Base-by-base conservation (phyloP, 2,888 invertebrate genomes). In the Patella caerulea region DNA sequence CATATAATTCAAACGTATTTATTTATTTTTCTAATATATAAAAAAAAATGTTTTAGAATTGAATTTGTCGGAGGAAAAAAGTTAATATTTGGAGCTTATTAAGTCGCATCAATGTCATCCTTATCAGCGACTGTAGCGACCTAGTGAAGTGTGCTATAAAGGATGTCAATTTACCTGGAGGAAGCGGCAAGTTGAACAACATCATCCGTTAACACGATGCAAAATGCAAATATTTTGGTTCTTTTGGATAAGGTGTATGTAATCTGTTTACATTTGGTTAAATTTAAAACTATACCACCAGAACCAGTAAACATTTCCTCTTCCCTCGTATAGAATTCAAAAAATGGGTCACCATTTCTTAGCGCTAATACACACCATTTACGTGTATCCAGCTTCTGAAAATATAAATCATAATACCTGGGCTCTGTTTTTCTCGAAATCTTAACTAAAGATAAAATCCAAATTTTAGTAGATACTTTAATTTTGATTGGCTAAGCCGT, bases 321-420 rank as follows among this genome's bases (percentile, higher is more conserved):
- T 75, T 88, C 88, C 74, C 83, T 86, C 24, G 88, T 87, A 78
- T 84, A 89, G 77, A 87, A 88, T 74, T 89, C 90, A 45, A 90
- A 80, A 74, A 82, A 87, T 9, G 89, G 89, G 2, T 52, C 79
- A 15, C 84, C 77, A 24, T 81, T 78, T 29, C 87, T 82, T 11
- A 88, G 81, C 0, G 85, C 86, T 81, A 89, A 89, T 73, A 89
- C 87, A 82, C 87, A 89, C 89, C 89, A 89, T 73, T 88, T 81
- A 55, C 74, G 81, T 29, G 85, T 83, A 71, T 88, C 87, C 69
- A 88, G 83, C 78, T 85, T 85, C 89, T 90, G 81, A 29, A 69
- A 54, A 70, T 7, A 74, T 19, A n/a, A 45, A 45, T 45, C 45
- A 45, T 45, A 45, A 24, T 24, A 24, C 24, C 24, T 24, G 24